A percentile compares a stretch with the other conserved stretches of the same genome.
Evolutionary conservation across 2,113 vertebrate genomes (phyloP).

Genomic region (Serilophus lunatus): DNA sequence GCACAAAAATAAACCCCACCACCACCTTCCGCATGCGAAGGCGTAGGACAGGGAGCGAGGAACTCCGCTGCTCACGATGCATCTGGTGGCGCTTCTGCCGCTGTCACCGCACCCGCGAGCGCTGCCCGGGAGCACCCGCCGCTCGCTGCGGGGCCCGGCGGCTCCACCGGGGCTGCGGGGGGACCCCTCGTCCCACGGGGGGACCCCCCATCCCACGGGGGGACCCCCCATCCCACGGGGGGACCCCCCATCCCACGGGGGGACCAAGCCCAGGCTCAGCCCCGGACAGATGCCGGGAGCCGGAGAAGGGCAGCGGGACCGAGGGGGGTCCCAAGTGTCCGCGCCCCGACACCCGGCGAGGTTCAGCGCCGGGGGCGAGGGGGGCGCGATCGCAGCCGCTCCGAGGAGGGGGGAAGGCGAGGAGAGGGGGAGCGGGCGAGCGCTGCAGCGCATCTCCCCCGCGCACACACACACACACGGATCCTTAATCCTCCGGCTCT

Average conservation of each 20-base stretch:
- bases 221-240: no score
- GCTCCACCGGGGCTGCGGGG: background rate
- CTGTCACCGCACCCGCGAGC: background rate
- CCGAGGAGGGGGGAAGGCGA: background rate
- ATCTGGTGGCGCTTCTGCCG: background rate
- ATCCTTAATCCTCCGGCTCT: background rate
- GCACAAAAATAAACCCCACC: constrained; percentile 12
- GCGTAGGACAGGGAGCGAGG: constrained; percentile 14
- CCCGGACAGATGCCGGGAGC: background rate
- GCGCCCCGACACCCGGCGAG: background rate
- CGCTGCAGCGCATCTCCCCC: constrained; percentile 20
- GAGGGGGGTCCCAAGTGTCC: background rate
- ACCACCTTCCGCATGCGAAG: constrained; percentile 42
- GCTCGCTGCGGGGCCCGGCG: background rate
- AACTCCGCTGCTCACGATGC: constrained; percentile 10
- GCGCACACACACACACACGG: background rate
- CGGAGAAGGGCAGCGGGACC: background rate
- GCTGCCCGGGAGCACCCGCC: background rate
- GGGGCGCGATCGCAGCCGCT: background rate
- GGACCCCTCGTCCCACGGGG: background rate
- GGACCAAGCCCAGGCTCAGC: background rate
- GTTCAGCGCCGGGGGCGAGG: background rate
- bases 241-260: no score
- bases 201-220: no score
- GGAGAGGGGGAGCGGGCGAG: background rate